These are phyloP conservation scores for Gasterosteus aculeatus DNA, from an alignment of 2,113 vertebrate genomes.

Conservation along the genomic window DNA sequence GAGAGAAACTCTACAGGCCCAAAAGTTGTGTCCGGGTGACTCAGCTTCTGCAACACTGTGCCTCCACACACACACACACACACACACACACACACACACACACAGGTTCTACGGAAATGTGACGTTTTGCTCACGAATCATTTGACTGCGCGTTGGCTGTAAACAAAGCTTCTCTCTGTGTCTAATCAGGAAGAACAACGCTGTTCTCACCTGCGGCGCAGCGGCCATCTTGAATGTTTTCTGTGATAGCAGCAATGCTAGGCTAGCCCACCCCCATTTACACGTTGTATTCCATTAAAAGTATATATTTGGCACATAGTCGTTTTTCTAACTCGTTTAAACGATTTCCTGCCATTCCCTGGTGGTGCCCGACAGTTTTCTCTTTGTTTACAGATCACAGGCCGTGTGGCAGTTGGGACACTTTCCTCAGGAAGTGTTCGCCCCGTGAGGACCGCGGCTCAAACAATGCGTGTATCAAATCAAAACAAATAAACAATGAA, in stretches of 20 bases:
- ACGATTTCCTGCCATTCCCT: neutral
- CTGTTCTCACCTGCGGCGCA: constrained; percentile 49
- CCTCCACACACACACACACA: neutral
- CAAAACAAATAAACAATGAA: constrained; percentile 44
- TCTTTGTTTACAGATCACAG: constrained; percentile 49
- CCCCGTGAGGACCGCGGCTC: constrained; percentile 16
- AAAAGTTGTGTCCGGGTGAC: constrained; percentile 7
- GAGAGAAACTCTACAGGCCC: neutral
- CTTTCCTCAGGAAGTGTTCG: constrained; percentile 45
- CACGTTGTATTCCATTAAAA: constrained; percentile 8
- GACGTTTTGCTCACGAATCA: neutral
- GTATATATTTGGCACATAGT: neutral
- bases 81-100: neutral
- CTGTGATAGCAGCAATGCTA: constrained; percentile 45
- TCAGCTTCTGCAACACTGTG: constrained; percentile 4
- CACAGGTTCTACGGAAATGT: neutral
- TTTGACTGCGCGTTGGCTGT: neutral
- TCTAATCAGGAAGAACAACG: constrained; percentile 73
- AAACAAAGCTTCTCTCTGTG: constrained; percentile 30
- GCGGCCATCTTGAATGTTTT: constrained; percentile 82
- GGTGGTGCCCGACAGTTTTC: constrained; percentile 24
- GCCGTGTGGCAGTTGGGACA: constrained; percentile 40
- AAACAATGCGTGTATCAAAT: constrained; percentile 33
- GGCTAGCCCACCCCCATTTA: constrained; percentile 30
- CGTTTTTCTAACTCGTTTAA: neutral